Base-by-base conservation (phyloP, 2,113 vertebrate genomes). In the Xyrauchen texanus region DNA sequence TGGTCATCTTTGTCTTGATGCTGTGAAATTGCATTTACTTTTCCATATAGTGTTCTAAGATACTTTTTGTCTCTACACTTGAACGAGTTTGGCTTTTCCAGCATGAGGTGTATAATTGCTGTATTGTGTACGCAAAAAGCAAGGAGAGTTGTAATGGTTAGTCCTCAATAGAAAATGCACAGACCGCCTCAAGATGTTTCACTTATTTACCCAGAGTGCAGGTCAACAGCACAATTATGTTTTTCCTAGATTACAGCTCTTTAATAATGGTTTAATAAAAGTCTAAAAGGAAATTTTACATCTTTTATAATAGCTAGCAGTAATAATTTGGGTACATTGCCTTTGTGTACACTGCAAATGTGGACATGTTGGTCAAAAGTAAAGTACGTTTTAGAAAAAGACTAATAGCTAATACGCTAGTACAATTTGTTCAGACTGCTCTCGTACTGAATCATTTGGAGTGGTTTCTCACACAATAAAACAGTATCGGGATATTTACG, bases 71-170 rank as follows among this genome's bases (percentile, higher is more conserved):
- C 42, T 60, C 13, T 61, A 58, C 12, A 45, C 47, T 70, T 52
- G 4, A 42, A 63, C 12, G 11, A 15, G 47, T 42, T 46, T 63
- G n/a, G 67, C 9, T 70, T 78, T 78, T 79, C 49, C 66, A 52
- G 16, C 44, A 55, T 42, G 15, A 45, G 13, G 45, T 58, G 69
- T 5, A 45, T 78, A 69, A 69, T 79, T 79, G 67, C 67, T 45
- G 21, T 53, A 8, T 12, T 13, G 55, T 21, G 4, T 72, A 13
- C 45, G 53, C 58, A 9, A 47, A 72, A 16, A 45, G 15, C 21
- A 46, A 60, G 55, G 49, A 46, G 4, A 34, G n/a, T 70, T 64
- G 55, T 78, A 64, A 78, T 78, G 77, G 47, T 12, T 49, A 15
- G 75, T 69, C 66, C 57, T 69, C n/a, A 49, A 78, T 7, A 44